phyloP scores from a whole-genome alignment of 2,113 vertebrate genomes.

The Polypterus senegalus region DNA sequence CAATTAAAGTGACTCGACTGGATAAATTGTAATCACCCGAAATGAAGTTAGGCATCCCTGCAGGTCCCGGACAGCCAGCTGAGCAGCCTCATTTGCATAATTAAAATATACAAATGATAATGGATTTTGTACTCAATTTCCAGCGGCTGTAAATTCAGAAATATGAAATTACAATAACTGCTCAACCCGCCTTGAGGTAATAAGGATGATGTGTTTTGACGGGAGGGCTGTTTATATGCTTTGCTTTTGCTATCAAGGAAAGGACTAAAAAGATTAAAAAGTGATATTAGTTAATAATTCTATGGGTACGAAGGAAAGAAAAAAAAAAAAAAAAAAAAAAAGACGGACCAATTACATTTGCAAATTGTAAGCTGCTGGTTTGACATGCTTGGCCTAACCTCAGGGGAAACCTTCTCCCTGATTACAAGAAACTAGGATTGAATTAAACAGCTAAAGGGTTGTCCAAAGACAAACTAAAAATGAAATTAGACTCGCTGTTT shows the following conservation, averaged over 20 bases:
- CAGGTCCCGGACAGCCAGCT: constrained; percentile 92
- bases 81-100: constrained; percentile 99
- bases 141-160: constrained; percentile 98
- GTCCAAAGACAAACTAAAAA: constrained; percentile 82
- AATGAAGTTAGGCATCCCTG: constrained; percentile 98
- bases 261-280: constrained; percentile 62
- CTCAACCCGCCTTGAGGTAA: constrained; percentile 78
- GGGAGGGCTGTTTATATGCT: constrained; percentile 63
- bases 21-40: constrained; percentile 99
- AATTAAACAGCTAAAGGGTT: constrained; percentile 97
- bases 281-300: constrained; percentile 79
- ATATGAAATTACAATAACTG: constrained; percentile 99
- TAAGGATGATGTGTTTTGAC: constrained; percentile 67
- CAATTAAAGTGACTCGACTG: constrained; percentile 99
- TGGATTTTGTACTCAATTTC: constrained; percentile 99
- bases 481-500: constrained; percentile 82
- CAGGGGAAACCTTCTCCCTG: constrained; percentile 84
- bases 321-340: constrained; percentile 34
- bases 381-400: constrained; percentile 77
- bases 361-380: constrained; percentile 71
- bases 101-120: constrained; percentile 99
- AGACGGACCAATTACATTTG: constrained; percentile 92
- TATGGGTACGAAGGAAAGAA: constrained; percentile 36
- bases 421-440: constrained; percentile 97
- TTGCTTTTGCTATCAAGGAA: constrained; percentile 46